A percentile compares a stretch with the other conserved stretches of the same genome.
These are phyloP conservation scores for Prionchulus punctatus DNA, from an alignment of 2,888 invertebrate genomes.

Conservation along the genomic window DNA sequence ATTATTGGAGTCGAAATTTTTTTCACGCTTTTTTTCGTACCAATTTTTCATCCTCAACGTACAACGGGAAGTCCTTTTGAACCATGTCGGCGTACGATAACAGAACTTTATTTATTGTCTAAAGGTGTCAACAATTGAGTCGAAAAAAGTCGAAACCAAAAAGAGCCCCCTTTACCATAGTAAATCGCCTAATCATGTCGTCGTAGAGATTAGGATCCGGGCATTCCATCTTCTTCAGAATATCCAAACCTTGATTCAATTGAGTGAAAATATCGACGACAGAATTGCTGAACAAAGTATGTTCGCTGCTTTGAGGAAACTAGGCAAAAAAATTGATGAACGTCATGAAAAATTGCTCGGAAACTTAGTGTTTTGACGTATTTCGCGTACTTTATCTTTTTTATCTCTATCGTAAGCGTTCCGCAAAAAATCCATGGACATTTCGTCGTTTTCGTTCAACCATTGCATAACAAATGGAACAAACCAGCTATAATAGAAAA, in stretches of 20 bases:
- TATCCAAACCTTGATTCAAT: slow-evolving; percentile 96
- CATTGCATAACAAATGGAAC: slow-evolving; percentile 99
- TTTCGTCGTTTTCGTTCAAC: slow-evolving; percentile 98
- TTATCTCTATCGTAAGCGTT: slow-evolving; percentile 96
- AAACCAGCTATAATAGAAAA: slow-evolving; percentile 55
- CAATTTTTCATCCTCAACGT: slow-evolving; percentile 74
- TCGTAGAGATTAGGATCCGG: slow-evolving; percentile 98
- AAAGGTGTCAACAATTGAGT: slow-evolving; percentile 16
- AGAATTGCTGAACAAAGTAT: slow-evolving; percentile 92
- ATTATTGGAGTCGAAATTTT: not conserved
- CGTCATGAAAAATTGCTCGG: not conserved
- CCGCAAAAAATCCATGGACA: slow-evolving; percentile 91
- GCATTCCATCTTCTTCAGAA: slow-evolving; percentile 93
- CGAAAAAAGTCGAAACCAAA: not conserved
- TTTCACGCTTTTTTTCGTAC: slow-evolving; percentile 43
- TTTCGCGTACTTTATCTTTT: slow-evolving; percentile 50
- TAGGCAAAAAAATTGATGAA: slow-evolving; percentile 35
- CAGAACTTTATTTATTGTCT: slow-evolving; percentile 88
- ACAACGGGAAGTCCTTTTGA: slow-evolving; percentile 85
- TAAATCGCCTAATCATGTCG: slow-evolving; percentile 96
- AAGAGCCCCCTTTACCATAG: slow-evolving; percentile 45
- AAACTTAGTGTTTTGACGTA: not conserved
- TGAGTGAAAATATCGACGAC: slow-evolving; percentile 99
- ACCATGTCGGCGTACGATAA: slow-evolving; percentile 95
- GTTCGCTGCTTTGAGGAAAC: slow-evolving; percentile 98